Base-by-base conservation (phyloP, 1,140 invertebrate species). In the Drosophila tristis region DNA sequence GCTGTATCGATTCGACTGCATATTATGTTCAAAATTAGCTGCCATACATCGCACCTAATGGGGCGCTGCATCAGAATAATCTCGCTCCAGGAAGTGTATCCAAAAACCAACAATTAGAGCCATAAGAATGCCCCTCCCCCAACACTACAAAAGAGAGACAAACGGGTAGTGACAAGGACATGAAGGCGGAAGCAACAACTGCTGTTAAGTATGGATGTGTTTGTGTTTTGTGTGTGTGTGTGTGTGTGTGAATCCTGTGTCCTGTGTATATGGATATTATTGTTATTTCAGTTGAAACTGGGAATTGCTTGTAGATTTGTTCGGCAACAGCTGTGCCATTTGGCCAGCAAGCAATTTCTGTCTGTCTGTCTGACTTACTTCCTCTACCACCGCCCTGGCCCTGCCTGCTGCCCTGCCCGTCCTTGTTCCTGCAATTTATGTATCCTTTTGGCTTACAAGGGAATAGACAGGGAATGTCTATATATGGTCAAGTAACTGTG, bases 391-490 rank as follows among this genome's bases (percentile, higher is more conserved):
- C 11, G 72, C 31, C 8, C 26, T 65, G 58, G 60, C 70, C 74
- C n/a, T 26, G 47, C 13, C 25, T n/a, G n/a, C 13, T 65, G 23
- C 51, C 20, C 42, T 9, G 71, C 20, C 47, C 9, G 25, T 15
- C 64, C 15, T 62, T 23, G 63, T 31, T 51, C 47, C 79, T 89
- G 84, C 84, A 89, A 80, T 89, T 89, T 89, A 89, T 89, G 82
- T 89, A 84, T 89, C 72, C 81, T 84, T 54, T 84, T 84, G 85
- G 84, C 76, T 89, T 89, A 89, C 85, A 84, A 84, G 80, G 60
- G 35, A 29, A 39, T 39, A 39, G 35, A 75, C 85, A 59, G 80
- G 57, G 78, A 78, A 73, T 81, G 63, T 74, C 65, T 64, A 62
- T 42, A 75, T 81, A 80, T 74, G 72, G 66, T 57, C 73, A 75